Conservation (phyloP, 2,888 invertebrate genomes). For the Lamproptera curius region DNA sequence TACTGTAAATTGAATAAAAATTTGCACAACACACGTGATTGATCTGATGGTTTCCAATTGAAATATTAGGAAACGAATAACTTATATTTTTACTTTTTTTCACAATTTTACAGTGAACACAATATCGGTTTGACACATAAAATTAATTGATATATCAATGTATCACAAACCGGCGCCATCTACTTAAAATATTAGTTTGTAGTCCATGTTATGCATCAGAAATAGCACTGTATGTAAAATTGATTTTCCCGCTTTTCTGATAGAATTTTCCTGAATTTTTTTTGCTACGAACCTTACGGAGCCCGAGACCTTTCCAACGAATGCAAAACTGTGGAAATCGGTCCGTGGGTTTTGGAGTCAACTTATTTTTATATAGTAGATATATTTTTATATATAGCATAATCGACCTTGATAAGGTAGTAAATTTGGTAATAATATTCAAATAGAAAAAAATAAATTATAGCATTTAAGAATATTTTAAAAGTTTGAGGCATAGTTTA, state of each 20-base stretch:
- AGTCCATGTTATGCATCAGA: conserved; percentile 30
- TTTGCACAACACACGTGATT: conserved; percentile 28
- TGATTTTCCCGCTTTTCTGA: conserved; percentile 15
- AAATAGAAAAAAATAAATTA: too few relatives aligned
- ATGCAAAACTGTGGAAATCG: conserved; percentile 29
- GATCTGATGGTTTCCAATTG: conserved; percentile 24
- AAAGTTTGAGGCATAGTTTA: too few relatives aligned
- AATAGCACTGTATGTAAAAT: conserved; percentile 23
- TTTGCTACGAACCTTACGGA: conserved; percentile 27
- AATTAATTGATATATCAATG: conserved; percentile 23
- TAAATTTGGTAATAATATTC: too few relatives aligned
- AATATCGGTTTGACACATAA: conserved; percentile 25
- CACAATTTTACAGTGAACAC: conserved; percentile 25
- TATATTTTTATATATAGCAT: too few relatives aligned
- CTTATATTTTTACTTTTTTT: conserved; percentile 5
- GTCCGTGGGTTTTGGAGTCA: conserved; percentile 22
- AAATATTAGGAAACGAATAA: conserved; percentile 15
- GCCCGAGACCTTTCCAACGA: conserved; percentile 32
- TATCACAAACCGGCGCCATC: conserved; percentile 19
- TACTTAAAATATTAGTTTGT: conserved; percentile 26
- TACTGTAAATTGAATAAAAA: conserved; percentile 28
- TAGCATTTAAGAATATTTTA: too few relatives aligned
- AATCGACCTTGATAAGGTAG: too few relatives aligned
- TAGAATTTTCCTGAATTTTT: conserved; percentile 7
- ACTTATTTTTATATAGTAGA: conserved; percentile 9